These are phyloP conservation scores for Lepidurus couesii DNA, from an alignment of 1,140 invertebrate genomes.

Conservation along the genomic window DNA sequence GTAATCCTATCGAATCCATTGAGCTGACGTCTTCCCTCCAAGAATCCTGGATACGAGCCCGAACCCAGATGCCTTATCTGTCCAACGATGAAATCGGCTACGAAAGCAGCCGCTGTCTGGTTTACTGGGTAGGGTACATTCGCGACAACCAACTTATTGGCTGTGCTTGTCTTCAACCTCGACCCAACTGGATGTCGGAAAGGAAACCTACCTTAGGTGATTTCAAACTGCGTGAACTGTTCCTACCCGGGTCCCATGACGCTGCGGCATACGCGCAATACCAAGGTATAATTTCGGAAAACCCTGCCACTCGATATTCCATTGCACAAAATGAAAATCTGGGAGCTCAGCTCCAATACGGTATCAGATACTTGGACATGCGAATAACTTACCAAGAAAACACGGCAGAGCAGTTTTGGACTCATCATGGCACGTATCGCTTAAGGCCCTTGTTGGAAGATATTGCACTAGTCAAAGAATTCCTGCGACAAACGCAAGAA, in stretches of 20 bases:
- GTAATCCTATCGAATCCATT: not conserved
- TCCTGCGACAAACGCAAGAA: conserved; percentile 41
- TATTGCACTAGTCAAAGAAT: conserved; percentile 41
- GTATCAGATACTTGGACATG: conserved; percentile 55
- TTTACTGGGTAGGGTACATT: conserved; percentile 43
- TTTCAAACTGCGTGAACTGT: conserved; percentile 49
- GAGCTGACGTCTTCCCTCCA: not conserved
- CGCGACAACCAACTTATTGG: conserved; percentile 37
- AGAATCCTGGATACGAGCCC: conserved; percentile 34
- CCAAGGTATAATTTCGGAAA: conserved; percentile 43
- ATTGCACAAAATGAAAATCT: conserved; percentile 55
- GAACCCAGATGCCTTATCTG: conserved; percentile 33
- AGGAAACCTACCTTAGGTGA: conserved; percentile 44
- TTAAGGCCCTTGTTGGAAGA: conserved; percentile 37
- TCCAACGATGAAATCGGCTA: conserved; percentile 31
- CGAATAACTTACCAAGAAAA: conserved; percentile 44
- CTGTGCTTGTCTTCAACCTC: conserved; percentile 47
- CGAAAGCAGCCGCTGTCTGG: conserved; percentile 39
- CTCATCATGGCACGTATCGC: conserved; percentile 53
- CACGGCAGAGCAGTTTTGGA: conserved; percentile 48
- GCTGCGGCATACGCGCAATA: conserved; percentile 54
- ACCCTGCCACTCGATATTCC: conserved; percentile 47
- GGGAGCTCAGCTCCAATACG: conserved; percentile 53
- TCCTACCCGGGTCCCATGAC: conserved; percentile 59
- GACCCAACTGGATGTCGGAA: conserved; percentile 57